Percentiles rank a stretch among this genome's conserved stretches.
phyloP scores from a whole-genome alignment of 2,113 vertebrate genomes.

The Calonectris borealis region DNA sequence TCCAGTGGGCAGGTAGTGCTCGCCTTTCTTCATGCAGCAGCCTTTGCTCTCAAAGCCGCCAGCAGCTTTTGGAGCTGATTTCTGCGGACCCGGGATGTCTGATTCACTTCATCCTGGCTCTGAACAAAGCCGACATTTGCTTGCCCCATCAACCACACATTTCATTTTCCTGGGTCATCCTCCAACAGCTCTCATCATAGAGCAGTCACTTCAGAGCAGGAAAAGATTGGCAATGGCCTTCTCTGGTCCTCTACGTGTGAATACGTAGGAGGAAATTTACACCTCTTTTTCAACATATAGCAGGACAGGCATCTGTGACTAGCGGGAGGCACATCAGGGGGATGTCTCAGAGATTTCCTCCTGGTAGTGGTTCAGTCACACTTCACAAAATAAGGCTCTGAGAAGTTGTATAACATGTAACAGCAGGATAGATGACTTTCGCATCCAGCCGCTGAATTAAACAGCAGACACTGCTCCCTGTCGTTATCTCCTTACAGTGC shows the following conservation, averaged over 20 bases:
- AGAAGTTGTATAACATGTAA: background rate
- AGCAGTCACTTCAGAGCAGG: background rate
- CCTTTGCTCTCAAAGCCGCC: background rate
- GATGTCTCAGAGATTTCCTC: background rate
- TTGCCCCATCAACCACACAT: background rate
- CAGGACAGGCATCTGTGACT: background rate
- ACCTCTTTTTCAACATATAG: background rate
- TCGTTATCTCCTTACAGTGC: background rate
- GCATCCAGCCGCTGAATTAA: background rate
- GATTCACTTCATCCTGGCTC: background rate
- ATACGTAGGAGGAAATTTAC: fast-evolving
- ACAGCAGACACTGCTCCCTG: background rate
- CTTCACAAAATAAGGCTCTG: background rate
- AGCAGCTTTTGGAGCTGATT: background rate
- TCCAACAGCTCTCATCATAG: background rate
- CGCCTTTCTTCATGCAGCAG: fast-evolving
- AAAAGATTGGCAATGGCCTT: fast-evolving
- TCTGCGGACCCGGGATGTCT: background rate
- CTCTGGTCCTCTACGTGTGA: background rate
- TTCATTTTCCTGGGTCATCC: background rate
- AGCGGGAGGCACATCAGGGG: background rate
- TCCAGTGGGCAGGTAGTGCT: background rate
- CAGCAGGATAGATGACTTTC: background rate
- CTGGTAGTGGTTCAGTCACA: background rate
- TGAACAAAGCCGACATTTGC: background rate